Evolutionary conservation across 2,888 invertebrate genomes (phyloP).

Genomic region (Pycnomerus fuliginosus): DNA sequence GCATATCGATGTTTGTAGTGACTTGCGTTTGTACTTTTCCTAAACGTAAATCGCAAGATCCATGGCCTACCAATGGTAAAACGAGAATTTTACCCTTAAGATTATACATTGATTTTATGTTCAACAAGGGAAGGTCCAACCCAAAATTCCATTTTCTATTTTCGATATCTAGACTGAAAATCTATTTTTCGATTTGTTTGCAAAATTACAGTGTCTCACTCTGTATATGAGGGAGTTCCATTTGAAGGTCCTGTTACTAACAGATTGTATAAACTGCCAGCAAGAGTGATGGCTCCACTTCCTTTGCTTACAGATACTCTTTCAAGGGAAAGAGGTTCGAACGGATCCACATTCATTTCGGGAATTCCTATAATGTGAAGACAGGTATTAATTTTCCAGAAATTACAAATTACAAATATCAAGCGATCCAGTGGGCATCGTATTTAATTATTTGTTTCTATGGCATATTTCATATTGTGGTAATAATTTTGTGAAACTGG

Average conservation of each 20-base stretch:
- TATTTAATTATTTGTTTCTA: no score
- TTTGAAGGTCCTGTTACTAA: conserved; percentile 60
- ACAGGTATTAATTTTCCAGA: no score
- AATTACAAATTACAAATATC: no score
- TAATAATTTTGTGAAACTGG: no score
- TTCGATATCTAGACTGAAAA: conserved; percentile 54
- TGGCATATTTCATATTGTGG: no score
- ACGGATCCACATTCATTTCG: conserved; percentile 59
- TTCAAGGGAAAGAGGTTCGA: conserved; percentile 60
- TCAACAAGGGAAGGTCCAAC: conserved; percentile 57
- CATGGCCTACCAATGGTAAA: conserved; percentile 59
- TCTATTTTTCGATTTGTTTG: no score
- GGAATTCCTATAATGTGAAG: conserved; percentile 53
- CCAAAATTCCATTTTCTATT: conserved; percentile 58
- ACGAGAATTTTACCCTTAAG: conserved; percentile 61
- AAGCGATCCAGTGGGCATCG: no score
- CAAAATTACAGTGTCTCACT: conserved; percentile 38
- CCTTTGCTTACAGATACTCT: conserved; percentile 59
- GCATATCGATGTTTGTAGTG: conserved; percentile 54
- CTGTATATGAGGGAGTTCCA: conserved; percentile 53
- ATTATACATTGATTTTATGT: conserved; percentile 60
- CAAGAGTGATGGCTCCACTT: conserved; percentile 56
- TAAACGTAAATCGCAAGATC: conserved; percentile 57
- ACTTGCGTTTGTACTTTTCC: conserved; percentile 58
- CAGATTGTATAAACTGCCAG: conserved; percentile 59